A percentile compares a stretch with the other conserved stretches of the same genome.
These are phyloP conservation scores for Melanogrammus aeglefinus DNA, from an alignment of 2,797 vertebrate genomes.

Conservation along the genomic window DNA sequence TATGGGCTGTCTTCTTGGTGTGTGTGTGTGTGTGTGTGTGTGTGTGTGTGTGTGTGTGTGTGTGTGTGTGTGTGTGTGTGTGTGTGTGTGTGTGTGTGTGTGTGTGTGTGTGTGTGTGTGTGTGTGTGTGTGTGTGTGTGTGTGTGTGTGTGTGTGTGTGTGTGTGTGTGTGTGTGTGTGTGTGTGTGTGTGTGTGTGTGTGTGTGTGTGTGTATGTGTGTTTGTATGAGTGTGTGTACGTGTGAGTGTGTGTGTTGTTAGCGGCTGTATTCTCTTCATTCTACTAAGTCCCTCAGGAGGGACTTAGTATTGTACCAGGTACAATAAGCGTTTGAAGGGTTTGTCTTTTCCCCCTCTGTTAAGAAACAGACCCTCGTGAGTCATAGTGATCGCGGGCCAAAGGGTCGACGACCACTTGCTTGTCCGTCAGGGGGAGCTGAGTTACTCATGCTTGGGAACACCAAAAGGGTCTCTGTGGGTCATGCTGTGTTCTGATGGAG, in stretches of 20 bases:
- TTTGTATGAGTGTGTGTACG: neutral
- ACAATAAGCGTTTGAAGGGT: neutral
- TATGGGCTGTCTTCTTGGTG: too few species aligned
- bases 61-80: too few species aligned
- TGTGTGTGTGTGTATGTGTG: too few species aligned
- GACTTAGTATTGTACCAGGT: too few species aligned
- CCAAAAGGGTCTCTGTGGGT: neutral
- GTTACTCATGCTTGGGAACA: neutral
- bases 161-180: neutral
- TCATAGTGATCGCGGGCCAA: neutral
- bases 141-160: neutral
- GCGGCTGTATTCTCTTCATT: neutral
- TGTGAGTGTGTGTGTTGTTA: neutral
- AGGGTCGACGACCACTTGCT: neutral
- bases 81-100: too few species aligned
- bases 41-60: too few species aligned
- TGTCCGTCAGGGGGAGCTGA: neutral
- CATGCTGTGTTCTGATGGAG: neutral
- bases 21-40: too few species aligned
- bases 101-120: neutral
- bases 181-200: too few species aligned
- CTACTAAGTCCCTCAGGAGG: neutral
- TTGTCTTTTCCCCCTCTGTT: neutral
- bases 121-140: slow-evolving; percentile 5
- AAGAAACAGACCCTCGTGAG: neutral